Conservation (phyloP, 2,797 vertebrate species). For the Syncerus caffer region DNA sequence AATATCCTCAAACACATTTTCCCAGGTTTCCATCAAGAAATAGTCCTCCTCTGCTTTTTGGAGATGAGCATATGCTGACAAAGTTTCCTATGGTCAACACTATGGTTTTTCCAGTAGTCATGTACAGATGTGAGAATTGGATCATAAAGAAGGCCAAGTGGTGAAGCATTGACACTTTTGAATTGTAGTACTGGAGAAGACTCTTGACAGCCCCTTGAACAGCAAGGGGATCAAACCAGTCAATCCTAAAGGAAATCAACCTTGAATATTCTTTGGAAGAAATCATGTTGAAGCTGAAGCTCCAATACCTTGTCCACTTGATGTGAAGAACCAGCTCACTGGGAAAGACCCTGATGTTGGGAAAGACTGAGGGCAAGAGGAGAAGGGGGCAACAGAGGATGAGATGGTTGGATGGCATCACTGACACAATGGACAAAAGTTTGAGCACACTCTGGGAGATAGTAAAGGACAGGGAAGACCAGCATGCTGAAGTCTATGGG, state of each 20-base stretch:
- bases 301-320: neutral
- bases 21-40: neutral
- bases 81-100: neutral
- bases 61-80: neutral
- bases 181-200: neutral
- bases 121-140: neutral
- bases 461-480: neutral
- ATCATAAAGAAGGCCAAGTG: neutral
- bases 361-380: neutral
- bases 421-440: neutral
- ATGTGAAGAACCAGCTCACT: neutral
- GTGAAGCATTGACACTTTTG: neutral
- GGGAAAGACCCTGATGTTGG: neutral
- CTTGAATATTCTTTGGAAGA: neutral
- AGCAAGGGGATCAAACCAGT: neutral
- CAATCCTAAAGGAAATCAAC: neutral
- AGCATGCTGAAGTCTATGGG: neutral
- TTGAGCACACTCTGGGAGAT: neutral
- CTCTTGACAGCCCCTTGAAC: neutral
- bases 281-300: neutral
- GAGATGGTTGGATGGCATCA: neutral
- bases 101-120: neutral
- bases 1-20: neutral
- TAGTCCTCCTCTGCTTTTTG: neutral
- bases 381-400: neutral